Base-by-base conservation (phyloP, 2,888 invertebrate species). In the Noctua pronuba region DNA sequence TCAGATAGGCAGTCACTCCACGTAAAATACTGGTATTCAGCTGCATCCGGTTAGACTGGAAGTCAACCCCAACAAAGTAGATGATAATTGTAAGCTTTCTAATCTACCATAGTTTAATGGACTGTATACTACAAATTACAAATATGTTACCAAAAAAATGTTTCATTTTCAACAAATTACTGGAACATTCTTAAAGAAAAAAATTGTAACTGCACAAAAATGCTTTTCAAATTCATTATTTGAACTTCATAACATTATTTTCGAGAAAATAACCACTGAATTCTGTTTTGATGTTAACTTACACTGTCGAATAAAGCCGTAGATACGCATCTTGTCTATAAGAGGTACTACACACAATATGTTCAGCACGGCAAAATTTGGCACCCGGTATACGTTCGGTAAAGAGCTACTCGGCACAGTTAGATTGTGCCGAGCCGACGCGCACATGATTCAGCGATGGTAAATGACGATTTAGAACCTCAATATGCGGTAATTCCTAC, bases 221-320 rank as follows among this genome's bases (percentile, higher is more conserved):
- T 72, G 80, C 77, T 74, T 69, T 68, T 65, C 68, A 73, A 77
- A 83, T 86, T 83, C 70, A 83, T 79, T 21, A 67, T 75, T 74
- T 80, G 89, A 88, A 88, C 69, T 88, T 88, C 89, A 89, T 84
- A 67, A 81, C 28, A 89, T 89, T 88, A 88, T 88, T 88, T 88
- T 86, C 75, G 78, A 69, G 79, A 86, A 88, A 88, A 88, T 88
- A 88, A 88, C 77, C 80, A 88, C 84, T 89, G 89, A 88, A 88
- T 86, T 89, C 89, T 83, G 41, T 67, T 65, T 52, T 73, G 55
- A 46, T 73, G 60, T 44, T 72, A 8, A 62, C 13, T 60, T 41
- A 58, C 52, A 78, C 49, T 73, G 67, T 70, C n/a, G n/a, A 60
- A 65, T n/a, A n/a, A 65, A 41, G 1, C 65, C 16, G n/a, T 41